Conservation (phyloP, 1,140 invertebrate genomes). For the Drosophila arawakana region DNA sequence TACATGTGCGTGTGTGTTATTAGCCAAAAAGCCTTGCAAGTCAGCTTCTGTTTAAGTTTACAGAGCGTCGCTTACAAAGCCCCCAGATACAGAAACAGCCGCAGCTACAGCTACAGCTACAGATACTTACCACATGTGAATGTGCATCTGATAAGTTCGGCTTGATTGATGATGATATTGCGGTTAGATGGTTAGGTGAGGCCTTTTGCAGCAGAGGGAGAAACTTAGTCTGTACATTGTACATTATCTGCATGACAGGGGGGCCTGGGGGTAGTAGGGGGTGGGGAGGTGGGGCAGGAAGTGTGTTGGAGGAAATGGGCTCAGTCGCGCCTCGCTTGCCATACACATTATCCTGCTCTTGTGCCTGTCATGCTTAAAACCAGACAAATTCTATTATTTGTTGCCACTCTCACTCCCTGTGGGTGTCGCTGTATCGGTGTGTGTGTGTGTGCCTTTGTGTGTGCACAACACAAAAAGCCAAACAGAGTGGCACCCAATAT, state of each 20-base stretch:
- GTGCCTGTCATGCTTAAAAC: conserved; percentile 58
- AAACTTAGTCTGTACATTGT: conserved; percentile 11
- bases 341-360: conserved; percentile 66
- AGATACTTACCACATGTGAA: conserved; percentile 43
- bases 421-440: not conserved
- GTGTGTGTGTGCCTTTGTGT: conserved; percentile 18
- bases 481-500: conserved; percentile 37
- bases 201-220: conserved; percentile 2
- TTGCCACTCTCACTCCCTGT: conserved; percentile 40
- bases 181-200: conserved; percentile 29
- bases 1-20: too few species aligned
- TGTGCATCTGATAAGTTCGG: conserved; percentile 73
- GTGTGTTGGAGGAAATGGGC: conserved; percentile 39
- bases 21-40: conserved; percentile 7
- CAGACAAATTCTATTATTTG: conserved; percentile 73
- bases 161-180: conserved; percentile 78
- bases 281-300: not conserved
- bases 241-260: conserved; percentile 11
- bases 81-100: not conserved
- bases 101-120: conserved; percentile 36
- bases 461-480: conserved; percentile 41
- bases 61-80: not conserved
- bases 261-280: too few species aligned
- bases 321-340: conserved; percentile 47
- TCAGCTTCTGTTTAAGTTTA: conserved; percentile 16